Conservation (phyloP, 2,797 vertebrate genomes). For the Poecilia wingei region DNA sequence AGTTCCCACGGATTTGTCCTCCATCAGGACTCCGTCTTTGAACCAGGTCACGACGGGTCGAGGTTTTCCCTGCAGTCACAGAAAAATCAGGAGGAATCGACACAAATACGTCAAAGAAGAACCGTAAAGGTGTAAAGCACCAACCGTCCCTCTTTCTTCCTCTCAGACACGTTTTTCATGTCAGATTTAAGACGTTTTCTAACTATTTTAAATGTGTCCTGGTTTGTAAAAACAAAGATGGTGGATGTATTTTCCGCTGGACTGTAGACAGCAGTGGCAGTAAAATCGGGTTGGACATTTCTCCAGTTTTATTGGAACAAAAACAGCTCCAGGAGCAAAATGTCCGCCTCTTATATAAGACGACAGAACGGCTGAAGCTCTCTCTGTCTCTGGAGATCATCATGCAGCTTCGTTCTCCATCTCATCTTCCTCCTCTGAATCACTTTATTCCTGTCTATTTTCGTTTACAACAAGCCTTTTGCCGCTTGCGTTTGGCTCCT, state of each 20-base stretch:
- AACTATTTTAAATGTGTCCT: not conserved
- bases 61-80: conserved; percentile 86
- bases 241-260: not conserved
- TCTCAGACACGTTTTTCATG: not conserved
- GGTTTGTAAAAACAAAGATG: not conserved
- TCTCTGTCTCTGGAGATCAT: conserved; percentile 38
- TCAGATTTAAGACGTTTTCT: not conserved
- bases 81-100: not conserved
- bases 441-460: conserved; percentile 45
- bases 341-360: conserved; percentile 39
- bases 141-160: not conserved
- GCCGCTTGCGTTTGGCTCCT: conserved; percentile 26
- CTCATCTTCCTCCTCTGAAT: conserved; percentile 50
- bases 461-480: conserved; percentile 38
- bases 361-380: conserved; percentile 32
- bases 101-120: not conserved
- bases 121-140: not conserved
- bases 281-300: not conserved
- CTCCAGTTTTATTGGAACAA: conserved; percentile 11
- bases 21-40: conserved; percentile 83
- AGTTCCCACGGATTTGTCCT: conserved; percentile 76
- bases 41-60: conserved; percentile 86
- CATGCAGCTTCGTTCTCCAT: conserved; percentile 27
- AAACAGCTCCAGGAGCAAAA: conserved; percentile 9
- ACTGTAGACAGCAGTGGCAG: not conserved